phyloP scores from a whole-genome alignment of 2,797 vertebrate genomes.

The Hypotaenidia okinawae region DNA sequence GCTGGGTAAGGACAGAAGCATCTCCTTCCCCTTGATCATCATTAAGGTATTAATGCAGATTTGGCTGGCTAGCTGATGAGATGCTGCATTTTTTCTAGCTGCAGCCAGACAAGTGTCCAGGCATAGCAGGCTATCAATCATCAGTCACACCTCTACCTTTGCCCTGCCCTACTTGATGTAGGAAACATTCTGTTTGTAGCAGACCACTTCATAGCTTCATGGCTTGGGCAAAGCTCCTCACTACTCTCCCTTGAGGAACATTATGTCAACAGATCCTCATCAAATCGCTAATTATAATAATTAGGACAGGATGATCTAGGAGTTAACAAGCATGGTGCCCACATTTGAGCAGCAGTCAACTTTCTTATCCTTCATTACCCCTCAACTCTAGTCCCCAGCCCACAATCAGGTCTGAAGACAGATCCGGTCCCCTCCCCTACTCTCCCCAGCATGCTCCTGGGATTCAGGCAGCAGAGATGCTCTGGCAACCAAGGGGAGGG shows the following conservation, averaged over 20 bases:
- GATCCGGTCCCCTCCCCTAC: not conserved
- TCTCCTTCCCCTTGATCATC: not conserved
- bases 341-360: not conserved
- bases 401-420: not conserved
- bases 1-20: not conserved
- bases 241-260: not conserved
- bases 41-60: not conserved
- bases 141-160: not conserved
- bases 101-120: not conserved
- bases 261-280: constrained; percentile 28
- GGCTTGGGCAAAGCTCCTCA: not conserved
- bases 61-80: not conserved
- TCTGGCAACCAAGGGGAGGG: not conserved
- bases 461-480: not conserved
- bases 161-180: not conserved
- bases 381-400: not conserved
- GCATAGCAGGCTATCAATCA: fast-evolving
- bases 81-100: not conserved
- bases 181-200: not conserved
- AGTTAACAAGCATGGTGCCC: not conserved
- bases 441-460: not conserved
- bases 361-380: not conserved
- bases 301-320: not conserved
- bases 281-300: constrained; percentile 4
- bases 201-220: not conserved